Base-by-base conservation (phyloP, 35 echinoderm and acorn worm genomes). In the Diadema setosum region DNA sequence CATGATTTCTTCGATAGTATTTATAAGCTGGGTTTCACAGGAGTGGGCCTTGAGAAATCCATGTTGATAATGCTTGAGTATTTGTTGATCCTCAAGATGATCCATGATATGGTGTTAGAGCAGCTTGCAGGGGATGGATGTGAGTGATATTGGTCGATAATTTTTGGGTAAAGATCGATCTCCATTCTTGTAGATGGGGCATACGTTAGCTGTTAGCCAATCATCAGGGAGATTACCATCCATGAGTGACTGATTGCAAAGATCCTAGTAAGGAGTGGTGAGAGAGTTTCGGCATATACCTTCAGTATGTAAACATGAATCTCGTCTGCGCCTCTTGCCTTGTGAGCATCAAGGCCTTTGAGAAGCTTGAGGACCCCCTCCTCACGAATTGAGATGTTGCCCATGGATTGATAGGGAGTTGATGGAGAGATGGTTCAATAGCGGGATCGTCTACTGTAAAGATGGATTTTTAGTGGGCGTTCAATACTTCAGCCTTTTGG, bases 161-260 rank as follows among this genome's bases (percentile, higher is more conserved):
- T 90, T 93, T 23, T 42, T 35, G 3, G 85, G 55, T 1, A 37
- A 17, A 17, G 70, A 60, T 3, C 57, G 55, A 40, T 63, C 34
- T 9, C 90, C 90, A 52, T 92, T 87, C 75, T 92, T 92, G 52
- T 60, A 83, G 18, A 92, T 82, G 0, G 90, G 84, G 17, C 45
- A 58, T 5, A 87, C 57, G 31, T 80, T 57, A 4, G 90, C 90
- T 45, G 56, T 86, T 41, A 58, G 58, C 90, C 90, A 92, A 24
- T 92, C 70, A 5, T 86, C 44, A 31, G 84, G 84, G 27, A 92
- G 65, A 42, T 63, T 64, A 31, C 83, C 90, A 46, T 37, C 27
- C 67, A 52, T 33, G 27, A 92, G 42, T 3, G 90, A 92, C 30
- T 93, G 70, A 25, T 37, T 75, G 67, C n/a, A n/a, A 88, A 88